These are phyloP conservation scores for Cistogaster globosa DNA, from an alignment of 2,888 invertebrate genomes.

Conservation along the genomic window DNA sequence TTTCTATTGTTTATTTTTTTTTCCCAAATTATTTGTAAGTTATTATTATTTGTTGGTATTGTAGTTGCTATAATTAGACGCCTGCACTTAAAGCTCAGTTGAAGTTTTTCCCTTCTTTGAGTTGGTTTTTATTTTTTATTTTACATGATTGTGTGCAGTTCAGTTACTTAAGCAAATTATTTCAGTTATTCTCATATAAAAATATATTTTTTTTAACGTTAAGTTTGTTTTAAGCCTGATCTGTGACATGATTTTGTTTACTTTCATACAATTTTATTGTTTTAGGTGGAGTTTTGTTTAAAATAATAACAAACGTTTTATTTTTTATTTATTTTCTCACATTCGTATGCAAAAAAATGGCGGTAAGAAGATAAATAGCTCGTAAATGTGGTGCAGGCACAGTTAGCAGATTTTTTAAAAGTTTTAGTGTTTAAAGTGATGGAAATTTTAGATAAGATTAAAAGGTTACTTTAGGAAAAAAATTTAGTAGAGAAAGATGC, in stretches of 20 bases:
- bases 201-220: neutral
- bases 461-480: no score
- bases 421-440: no score
- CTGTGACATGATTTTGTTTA: slow-evolving; percentile 54
- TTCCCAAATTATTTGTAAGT: neutral
- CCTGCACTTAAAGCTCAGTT: slow-evolving; percentile 38
- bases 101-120: slow-evolving; percentile 22
- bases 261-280: slow-evolving; percentile 41
- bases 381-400: neutral
- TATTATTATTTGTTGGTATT: neutral
- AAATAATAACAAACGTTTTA: neutral
- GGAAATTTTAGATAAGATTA: no score
- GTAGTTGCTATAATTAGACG: slow-evolving; percentile 16
- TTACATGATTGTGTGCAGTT: slow-evolving; percentile 55
- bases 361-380: neutral
- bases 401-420: neutral
- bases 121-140: slow-evolving; percentile 39
- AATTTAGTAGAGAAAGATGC: no score
- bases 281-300: slow-evolving; percentile 26
- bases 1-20: slow-evolving; percentile 26
- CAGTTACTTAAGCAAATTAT: slow-evolving; percentile 56
- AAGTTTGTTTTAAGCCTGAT: slow-evolving; percentile 31
- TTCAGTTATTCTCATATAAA: neutral
- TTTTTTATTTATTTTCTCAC: neutral
- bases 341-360: neutral